A percentile compares a stretch with the other conserved stretches of the same genome.
These are phyloP conservation scores for Bubo blakistoni DNA, from an alignment of 2,113 vertebrate genomes.

Conservation along the genomic window DNA sequence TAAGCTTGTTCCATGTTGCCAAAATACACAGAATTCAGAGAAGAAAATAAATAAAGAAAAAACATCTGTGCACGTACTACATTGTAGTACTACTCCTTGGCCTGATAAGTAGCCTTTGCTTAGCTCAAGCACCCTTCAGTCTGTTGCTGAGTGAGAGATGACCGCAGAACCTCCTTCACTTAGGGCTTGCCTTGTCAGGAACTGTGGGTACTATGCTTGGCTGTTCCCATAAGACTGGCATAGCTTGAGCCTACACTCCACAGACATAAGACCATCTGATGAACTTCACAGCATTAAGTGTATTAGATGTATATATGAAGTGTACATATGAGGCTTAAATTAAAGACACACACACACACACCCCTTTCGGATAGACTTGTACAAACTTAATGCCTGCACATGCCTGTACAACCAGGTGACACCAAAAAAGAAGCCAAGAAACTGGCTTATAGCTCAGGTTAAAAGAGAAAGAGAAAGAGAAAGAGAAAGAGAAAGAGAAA, in stretches of 20 bases:
- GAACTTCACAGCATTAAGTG: rapidly evolving
- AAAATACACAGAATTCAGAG: neutral
- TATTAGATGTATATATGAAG: neutral
- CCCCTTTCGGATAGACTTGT: neutral
- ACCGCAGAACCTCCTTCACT: neutral
- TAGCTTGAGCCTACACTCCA: neutral
- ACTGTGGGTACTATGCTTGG: neutral
- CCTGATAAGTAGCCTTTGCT: neutral
- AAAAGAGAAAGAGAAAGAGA: neutral
- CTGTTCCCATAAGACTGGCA: neutral
- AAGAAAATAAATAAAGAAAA: neutral
- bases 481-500: no score
- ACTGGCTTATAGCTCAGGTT: neutral
- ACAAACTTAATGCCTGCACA: neutral
- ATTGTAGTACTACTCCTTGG: neutral
- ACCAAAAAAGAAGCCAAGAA: neutral
- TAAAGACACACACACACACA: neutral
- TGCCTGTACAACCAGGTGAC: neutral
- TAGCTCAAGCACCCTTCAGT: neutral
- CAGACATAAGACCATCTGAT: neutral
- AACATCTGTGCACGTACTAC: neutral
- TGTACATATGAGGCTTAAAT: neutral
- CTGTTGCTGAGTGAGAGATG: neutral
- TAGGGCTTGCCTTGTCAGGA: neutral
- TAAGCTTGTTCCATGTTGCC: neutral